These are phyloP conservation scores for Colaptes auratus DNA, from an alignment of 2,113 vertebrate species.

Conservation along the genomic window DNA sequence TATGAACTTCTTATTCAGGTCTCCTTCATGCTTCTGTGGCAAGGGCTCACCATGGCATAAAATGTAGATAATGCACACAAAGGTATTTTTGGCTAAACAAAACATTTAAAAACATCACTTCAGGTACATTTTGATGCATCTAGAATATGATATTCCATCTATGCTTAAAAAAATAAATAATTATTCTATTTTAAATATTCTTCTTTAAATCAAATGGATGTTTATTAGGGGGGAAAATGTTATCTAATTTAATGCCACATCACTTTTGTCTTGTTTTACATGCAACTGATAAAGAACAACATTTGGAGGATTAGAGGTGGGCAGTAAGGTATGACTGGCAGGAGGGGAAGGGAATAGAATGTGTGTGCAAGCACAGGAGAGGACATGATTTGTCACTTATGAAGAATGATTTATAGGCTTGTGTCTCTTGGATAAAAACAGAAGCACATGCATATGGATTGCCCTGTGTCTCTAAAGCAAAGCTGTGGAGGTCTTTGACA, in stretches of 20 bases:
- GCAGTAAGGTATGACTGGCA: slow-evolving; percentile 5
- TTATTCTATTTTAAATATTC: neutral
- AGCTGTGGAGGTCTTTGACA: neutral
- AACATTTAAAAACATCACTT: neutral
- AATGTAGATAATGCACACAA: neutral
- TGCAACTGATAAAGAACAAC: neutral
- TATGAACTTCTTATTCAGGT: neutral
- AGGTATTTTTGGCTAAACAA: neutral
- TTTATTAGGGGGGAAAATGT: neutral
- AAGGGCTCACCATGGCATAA: neutral
- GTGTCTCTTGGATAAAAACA: neutral
- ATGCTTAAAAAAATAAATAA: neutral
- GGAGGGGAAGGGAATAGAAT: neutral
- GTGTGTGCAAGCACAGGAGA: neutral
- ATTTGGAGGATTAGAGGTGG: slow-evolving; percentile 21
- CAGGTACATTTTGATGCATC: neutral
- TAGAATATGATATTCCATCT: neutral
- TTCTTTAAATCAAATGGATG: neutral
- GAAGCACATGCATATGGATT: neutral
- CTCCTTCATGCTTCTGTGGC: neutral
- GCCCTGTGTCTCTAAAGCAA: neutral
- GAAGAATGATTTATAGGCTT: slow-evolving; percentile 15
- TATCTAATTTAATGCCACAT: neutral
- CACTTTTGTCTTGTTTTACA: neutral
- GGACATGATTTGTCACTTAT: slow-evolving; percentile 35